Conservation (phyloP, 2,113 vertebrate genomes). For the Tenebrosternarchus preto region DNA sequence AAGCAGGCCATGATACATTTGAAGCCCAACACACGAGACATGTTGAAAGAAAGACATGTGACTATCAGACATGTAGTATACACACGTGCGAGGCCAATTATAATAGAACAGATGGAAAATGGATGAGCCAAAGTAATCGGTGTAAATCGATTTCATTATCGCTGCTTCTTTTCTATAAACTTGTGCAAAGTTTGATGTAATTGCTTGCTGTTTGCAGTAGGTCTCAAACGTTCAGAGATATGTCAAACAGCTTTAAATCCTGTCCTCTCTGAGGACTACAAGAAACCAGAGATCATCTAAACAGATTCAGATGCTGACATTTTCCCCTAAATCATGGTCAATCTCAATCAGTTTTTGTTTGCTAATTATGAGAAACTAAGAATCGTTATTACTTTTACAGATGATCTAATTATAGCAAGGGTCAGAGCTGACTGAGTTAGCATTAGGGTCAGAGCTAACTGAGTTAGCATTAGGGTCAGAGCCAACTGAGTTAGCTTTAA, state of each 20-base stretch:
- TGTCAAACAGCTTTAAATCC: neutral
- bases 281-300: conserved; percentile 20
- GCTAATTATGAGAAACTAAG: conserved; percentile 29
- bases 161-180: conserved; percentile 21
- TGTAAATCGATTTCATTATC: conserved; percentile 10
- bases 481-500: no score
- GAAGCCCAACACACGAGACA: conserved; percentile 1
- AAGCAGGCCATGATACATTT: neutral
- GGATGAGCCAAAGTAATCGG: conserved; percentile 44
- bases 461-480: no score
- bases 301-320: conserved; percentile 8
- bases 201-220: neutral
- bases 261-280: neutral
- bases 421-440: neutral
- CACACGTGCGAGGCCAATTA: conserved; percentile 40
- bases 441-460: no score
- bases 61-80: conserved; percentile 42
- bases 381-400: conserved; percentile 29
- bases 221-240: neutral
- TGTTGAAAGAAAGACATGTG: conserved; percentile 25
- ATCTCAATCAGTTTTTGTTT: conserved; percentile 37
- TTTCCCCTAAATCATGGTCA: conserved; percentile 18
- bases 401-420: conserved; percentile 5
- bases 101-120: conserved; percentile 21
- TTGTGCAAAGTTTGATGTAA: conserved; percentile 13